phyloP scores from a whole-genome alignment of 2,113 vertebrate species.

The Aldabrachelys gigantea region DNA sequence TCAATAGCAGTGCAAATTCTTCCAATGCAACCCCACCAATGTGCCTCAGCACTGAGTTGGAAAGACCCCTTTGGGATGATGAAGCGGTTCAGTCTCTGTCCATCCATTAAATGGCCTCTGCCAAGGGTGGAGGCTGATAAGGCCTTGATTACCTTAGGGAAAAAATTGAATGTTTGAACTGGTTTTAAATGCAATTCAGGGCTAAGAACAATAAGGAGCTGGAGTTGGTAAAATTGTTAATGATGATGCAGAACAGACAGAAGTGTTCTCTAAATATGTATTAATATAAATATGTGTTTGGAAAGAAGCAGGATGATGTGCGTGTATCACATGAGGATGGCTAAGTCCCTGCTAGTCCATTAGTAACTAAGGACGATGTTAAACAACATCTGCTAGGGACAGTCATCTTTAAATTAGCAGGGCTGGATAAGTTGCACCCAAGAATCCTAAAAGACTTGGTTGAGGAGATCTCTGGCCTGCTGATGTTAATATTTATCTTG shows the following conservation, averaged over 20 bases:
- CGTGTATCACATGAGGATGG: neutral
- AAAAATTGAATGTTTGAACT: neutral
- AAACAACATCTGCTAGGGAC: neutral
- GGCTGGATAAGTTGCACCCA: neutral
- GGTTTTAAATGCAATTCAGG: neutral
- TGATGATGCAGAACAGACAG: neutral
- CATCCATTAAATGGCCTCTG: neutral
- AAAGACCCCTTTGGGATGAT: neutral
- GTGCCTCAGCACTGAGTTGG: neutral
- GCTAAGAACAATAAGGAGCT: neutral
- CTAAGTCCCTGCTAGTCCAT: too few species aligned
- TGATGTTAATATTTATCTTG: neutral
- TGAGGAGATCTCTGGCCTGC: neutral
- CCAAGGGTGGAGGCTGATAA: neutral
- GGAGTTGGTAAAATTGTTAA: neutral
- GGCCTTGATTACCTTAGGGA: neutral
- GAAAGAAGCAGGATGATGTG: neutral
- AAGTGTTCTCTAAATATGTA: too few species aligned
- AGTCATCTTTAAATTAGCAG: neutral
- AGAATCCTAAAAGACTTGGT: neutral
- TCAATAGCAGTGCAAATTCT: neutral
- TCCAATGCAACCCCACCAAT: neutral
- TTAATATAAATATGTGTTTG: accelerated
- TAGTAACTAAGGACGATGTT: too few species aligned
- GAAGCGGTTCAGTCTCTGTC: neutral